Percentiles rank a stretch among this genome's conserved stretches.
phyloP scores from a whole-genome alignment of 2,888 invertebrate genomes.

The Euzophera pinguis region DNA sequence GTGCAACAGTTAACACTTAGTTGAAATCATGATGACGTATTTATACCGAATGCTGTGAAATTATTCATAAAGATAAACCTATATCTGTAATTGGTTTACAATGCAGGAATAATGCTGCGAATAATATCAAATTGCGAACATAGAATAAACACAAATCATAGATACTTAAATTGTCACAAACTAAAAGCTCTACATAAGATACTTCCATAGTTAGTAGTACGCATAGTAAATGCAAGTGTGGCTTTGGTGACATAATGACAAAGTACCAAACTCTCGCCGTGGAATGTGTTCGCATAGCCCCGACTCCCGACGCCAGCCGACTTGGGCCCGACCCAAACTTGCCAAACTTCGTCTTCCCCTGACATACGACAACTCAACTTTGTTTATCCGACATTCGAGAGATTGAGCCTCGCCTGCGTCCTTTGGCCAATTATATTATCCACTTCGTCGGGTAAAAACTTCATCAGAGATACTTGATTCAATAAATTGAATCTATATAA shows the following conservation, averaged over 20 bases:
- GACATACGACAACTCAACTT: constrained; percentile 16
- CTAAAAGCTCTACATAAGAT: neutral
- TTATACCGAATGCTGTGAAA: no score
- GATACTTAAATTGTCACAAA: no score
- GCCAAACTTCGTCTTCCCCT: constrained; percentile 3
- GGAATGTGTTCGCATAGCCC: neutral
- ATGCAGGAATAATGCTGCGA: no score
- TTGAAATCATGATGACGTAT: no score
- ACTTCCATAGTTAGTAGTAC: neutral
- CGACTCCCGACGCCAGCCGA: constrained; percentile 1
- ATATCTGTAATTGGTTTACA: no score
- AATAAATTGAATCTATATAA: constrained; percentile 9
- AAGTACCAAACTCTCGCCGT: constrained; percentile 19
- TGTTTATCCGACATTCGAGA: constrained; percentile 15
- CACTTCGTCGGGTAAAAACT: constrained; percentile 13
- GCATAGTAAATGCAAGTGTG: neutral
- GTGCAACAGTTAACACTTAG: no score
- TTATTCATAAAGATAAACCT: no score
- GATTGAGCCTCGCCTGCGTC: constrained; percentile 11
- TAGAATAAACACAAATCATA: no score
- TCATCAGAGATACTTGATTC: constrained; percentile 9
- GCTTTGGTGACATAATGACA: constrained; percentile 21
- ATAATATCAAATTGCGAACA: no score
- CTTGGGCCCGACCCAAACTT: neutral
- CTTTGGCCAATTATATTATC: constrained; percentile 14